phyloP scores from a whole-genome alignment of 1,140 invertebrate species.

The Drosophila guanche region DNA sequence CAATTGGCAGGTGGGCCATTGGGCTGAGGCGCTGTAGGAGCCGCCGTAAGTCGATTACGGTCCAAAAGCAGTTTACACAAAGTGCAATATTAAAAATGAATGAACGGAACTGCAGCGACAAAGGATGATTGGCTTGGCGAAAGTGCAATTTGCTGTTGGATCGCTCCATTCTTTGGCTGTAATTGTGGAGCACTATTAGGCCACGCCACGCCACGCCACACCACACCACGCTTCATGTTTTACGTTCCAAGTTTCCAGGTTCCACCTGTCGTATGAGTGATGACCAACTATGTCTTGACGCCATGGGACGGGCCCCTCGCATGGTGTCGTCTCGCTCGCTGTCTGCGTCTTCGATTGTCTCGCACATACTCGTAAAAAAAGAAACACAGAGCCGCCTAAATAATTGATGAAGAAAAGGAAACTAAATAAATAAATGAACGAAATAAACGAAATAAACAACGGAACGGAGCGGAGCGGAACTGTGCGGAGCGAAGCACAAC shows the following conservation, averaged over 20 bases:
- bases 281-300: slow-evolving; percentile 19
- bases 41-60: slow-evolving; percentile 44
- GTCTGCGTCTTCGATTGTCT: slow-evolving; percentile 46
- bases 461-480: slow-evolving; percentile 11
- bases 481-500: not conserved
- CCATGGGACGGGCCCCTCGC: not conserved
- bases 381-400: slow-evolving; percentile 56
- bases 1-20: slow-evolving; percentile 9
- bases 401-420: slow-evolving; percentile 72
- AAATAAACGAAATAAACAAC: slow-evolving; percentile 37
- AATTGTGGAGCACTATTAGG: slow-evolving; percentile 45
- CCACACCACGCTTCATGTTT: not conserved
- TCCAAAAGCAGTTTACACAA: slow-evolving; percentile 55
- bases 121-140: slow-evolving; percentile 1
- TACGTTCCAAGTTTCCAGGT: not conserved
- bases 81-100: slow-evolving; percentile 59
- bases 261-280: slow-evolving; percentile 38
- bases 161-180: slow-evolving; percentile 5
- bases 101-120: slow-evolving; percentile 22
- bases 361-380: slow-evolving; percentile 49
- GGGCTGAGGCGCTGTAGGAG: slow-evolving; percentile 5
- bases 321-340: too few relatives aligned
- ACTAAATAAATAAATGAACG: slow-evolving; percentile 78
- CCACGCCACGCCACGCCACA: not conserved
- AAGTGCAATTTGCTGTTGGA: slow-evolving; percentile 55